These are phyloP conservation scores for Megastigmus dorsalis DNA, from an alignment of 2,888 invertebrate species.

Conservation along the genomic window DNA sequence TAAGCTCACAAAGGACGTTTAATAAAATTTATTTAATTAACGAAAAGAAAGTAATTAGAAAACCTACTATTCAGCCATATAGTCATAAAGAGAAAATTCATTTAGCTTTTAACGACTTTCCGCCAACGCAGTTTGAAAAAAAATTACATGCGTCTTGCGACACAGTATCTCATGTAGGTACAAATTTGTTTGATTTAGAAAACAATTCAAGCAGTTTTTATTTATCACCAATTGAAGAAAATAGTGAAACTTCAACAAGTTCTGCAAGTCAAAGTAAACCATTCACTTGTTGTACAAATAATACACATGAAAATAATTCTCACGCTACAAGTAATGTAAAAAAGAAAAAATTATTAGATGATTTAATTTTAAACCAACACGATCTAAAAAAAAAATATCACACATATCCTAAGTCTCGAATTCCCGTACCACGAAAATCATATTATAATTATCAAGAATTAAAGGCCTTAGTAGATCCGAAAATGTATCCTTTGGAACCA, in stretches of 20 bases:
- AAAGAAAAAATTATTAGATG: neutral
- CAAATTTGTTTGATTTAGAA: neutral
- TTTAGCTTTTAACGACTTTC: neutral
- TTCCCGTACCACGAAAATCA: conserved; percentile 67
- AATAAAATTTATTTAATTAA: neutral
- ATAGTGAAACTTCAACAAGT: conserved; percentile 77
- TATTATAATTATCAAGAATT: conserved; percentile 59
- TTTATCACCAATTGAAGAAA: conserved; percentile 78
- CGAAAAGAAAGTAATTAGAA: neutral
- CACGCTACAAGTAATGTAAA: neutral
- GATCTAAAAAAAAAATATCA: conserved; percentile 73
- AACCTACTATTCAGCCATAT: no score
- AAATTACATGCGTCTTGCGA: no score
- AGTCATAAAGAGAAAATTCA: neutral
- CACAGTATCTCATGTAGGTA: neutral
- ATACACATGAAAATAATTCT: neutral
- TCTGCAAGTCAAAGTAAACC: conserved; percentile 71
- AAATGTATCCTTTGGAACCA: conserved; percentile 78
- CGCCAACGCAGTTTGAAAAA: neutral
- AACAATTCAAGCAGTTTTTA: conserved; percentile 59
- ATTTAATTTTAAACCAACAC: conserved; percentile 25
- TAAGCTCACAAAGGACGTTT: neutral
- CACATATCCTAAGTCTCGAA: conserved; percentile 77
- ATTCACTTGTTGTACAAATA: conserved; percentile 22
- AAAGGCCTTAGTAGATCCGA: conserved; percentile 64